Percentiles rank a stretch among this genome's conserved stretches.
Conservation (phyloP, 2,888 invertebrate species). For the Diadromus collaris region DNA sequence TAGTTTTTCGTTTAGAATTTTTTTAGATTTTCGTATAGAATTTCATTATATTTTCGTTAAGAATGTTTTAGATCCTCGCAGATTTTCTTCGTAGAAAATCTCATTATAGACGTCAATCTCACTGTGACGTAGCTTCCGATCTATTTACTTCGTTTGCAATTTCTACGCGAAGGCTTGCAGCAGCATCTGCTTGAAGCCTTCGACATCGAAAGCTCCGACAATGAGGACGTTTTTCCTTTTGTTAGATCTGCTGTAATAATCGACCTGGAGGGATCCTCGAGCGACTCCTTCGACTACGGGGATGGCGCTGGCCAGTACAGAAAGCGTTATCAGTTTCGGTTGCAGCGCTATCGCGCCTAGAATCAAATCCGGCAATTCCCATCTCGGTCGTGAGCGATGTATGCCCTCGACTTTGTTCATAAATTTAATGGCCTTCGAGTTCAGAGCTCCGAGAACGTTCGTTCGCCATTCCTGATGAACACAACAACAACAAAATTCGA, state of each 20-base stretch:
- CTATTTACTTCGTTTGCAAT: conserved; percentile 9
- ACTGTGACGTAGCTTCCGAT: too few relatives aligned
- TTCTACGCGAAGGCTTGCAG: conserved; percentile 43
- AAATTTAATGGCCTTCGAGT: conserved; percentile 79
- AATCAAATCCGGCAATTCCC: conserved; percentile 70
- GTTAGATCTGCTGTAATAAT: conserved; percentile 64
- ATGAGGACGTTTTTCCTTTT: conserved; percentile 64
- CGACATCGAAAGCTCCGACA: conserved; percentile 55
- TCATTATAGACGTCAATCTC: too few relatives aligned
- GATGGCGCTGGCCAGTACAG: conserved; percentile 59
- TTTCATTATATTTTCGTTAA: too few relatives aligned
- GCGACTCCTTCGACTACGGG: conserved; percentile 67
- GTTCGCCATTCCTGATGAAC: conserved; percentile 21
- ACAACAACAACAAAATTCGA: background rate
- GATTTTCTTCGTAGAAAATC: too few relatives aligned
- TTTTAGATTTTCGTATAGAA: too few relatives aligned
- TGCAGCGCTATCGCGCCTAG: conserved; percentile 66
- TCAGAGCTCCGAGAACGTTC: conserved; percentile 77
- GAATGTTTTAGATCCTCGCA: too few relatives aligned
- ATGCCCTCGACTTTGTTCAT: conserved; percentile 81
- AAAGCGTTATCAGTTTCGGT: conserved; percentile 63
- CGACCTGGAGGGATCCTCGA: conserved; percentile 68
- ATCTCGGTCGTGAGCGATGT: conserved; percentile 60
- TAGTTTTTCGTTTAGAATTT: too few relatives aligned
- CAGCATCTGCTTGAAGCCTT: conserved; percentile 55